Base-by-base conservation (phyloP, 2,797 vertebrate genomes). In the Fratercula arctica region DNA sequence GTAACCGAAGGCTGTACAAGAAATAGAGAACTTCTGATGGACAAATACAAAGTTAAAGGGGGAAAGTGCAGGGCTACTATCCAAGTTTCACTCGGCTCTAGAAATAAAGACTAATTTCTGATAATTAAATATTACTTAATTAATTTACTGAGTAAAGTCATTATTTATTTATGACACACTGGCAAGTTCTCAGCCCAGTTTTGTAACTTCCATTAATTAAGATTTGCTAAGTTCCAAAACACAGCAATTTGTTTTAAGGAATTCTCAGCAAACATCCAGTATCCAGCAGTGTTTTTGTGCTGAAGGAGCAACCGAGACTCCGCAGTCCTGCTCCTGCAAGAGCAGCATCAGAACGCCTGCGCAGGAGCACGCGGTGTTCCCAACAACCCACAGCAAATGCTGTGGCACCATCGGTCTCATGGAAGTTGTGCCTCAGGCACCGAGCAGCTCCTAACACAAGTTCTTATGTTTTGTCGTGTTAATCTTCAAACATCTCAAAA, bases 121-220 rank as follows among this genome's bases (percentile, higher is more conserved):
- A 53, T 95, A 89, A 93, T 95, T 93, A 97, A 96, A 96, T 87
- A 94, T 94, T 96, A 87, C 93, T 90, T 93, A 74, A 93, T 93
- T 94, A 26, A 54, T 79, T 74, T 79, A 57, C 39, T 54, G 89
- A 91, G 91, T 35, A 93, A 96, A 93, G 60, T 14, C 64, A 67
- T 96, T 81, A 92, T 70, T 96, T 93, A 85, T 96, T 94, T 87
- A 95, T 63, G 90, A 91, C 73, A 48, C 9, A 16, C 46, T 76
- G 76, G 89, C 76, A 86, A 77, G 37, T 67, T 72, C 67, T 77
- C 96, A 89, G 50, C 64, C 33, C 70, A 21, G 51, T 82, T 94
- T 87, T 84, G 29, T 68, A 83, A 86, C 92, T 83, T 68, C 77
- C 68, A 56, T 90, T 93, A 84, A 96, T 96, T 92, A 85, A 46